Base-by-base conservation (phyloP, 2,888 invertebrate species). In the Micoletzkya japonica region DNA sequence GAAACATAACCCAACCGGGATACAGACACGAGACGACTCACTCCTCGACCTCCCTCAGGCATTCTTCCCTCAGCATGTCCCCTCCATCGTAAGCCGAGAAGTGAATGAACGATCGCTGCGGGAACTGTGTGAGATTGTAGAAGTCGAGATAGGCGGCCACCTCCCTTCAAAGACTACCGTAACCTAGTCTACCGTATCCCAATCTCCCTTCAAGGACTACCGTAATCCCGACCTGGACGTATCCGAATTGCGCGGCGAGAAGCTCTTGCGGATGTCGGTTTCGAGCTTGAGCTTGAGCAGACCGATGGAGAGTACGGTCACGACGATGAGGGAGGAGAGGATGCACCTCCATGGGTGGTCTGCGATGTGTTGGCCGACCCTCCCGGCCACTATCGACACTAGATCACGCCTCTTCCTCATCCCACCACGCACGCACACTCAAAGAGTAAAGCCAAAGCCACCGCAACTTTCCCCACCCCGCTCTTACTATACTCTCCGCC, bases 231-330 rank as follows among this genome's bases (percentile, higher is more conserved):
- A 83, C 83, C 76, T 74, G 61, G 77, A 74, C 34, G 82, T 76
- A 63, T 77, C 73, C 3, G 83, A 83, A 63, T 81, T 76, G n/a
- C 72, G 70, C 0, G 83, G 83, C 10, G 82, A 81, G 68, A 83
- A 83, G n/a, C 77, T 76, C 26, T 74, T 75, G 20, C 83, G 70
- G 59, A 83, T 83, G 64, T 83, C 83, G 28, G 77, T 76, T 72
- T 83, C 82, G 50, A 83, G 69, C 60, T 73, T 71, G 49, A 82
- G 72, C 73, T 81, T 73, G 30, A 74, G 58, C 59, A 82, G 64
- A 0, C 79, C 79, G 2, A 73, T 57, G 26, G 77, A 70, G 17
- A 77, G 58, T 1, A 70, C 66, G 6, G 72, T n/a, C 6, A 72
- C 70, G 10, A 72, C 56, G 20, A 78, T 3, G 4, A 63, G n/a